These are phyloP conservation scores for Sapajus apella DNA, from an alignment of 2,113 vertebrate genomes.

Conservation along the genomic window DNA sequence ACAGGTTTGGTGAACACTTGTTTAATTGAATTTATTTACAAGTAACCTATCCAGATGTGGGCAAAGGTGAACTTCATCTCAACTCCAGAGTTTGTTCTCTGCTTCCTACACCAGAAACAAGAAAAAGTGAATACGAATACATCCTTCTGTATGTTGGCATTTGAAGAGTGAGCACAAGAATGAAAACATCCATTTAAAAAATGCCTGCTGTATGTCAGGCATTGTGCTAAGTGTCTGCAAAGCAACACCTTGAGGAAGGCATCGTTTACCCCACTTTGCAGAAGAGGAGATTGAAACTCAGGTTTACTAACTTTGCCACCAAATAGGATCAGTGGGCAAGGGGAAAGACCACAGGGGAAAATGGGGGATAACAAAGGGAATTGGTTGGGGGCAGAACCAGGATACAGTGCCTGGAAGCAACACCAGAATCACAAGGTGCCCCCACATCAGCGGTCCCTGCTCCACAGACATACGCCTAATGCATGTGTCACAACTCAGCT, in stretches of 20 bases:
- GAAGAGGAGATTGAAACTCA: background rate
- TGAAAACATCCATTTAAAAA: background rate
- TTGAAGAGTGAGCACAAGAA: background rate
- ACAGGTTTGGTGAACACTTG: background rate
- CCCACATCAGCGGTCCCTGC: rapidly evolving
- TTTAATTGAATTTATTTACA: background rate
- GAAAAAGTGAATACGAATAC: background rate
- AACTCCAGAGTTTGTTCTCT: background rate
- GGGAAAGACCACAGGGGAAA: background rate
- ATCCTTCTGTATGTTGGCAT: background rate
- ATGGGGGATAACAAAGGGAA: background rate
- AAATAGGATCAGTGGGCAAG: background rate
- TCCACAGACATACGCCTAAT: background rate
- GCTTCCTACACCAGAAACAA: background rate
- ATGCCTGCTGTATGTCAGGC: background rate
- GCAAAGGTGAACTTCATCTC: background rate
- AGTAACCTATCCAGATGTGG: background rate
- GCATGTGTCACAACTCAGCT: background rate
- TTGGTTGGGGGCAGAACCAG: background rate
- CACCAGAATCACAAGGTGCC: rapidly evolving
- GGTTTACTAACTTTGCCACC: background rate
- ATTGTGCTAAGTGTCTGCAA: background rate
- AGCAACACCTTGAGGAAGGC: background rate
- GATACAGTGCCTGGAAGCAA: rapidly evolving
- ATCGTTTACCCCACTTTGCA: background rate